Conservation (phyloP, 1,140 invertebrate species). For the Caenorhabditis brenneri region DNA sequence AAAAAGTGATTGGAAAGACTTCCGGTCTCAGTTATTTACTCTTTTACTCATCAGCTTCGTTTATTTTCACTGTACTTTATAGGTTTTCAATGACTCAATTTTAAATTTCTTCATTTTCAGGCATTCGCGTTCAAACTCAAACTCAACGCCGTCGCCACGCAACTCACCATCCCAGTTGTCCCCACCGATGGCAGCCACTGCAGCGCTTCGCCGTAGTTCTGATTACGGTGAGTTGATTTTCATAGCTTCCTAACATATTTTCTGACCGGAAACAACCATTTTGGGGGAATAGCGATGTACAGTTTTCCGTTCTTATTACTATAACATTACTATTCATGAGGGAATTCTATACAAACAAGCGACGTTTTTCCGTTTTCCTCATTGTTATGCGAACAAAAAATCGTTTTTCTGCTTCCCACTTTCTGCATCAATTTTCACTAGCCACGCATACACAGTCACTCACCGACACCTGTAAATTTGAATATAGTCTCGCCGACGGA, state of each 20-base stretch:
- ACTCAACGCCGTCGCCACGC: constrained; percentile 32
- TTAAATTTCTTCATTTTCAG: not conserved
- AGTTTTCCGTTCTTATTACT: not conserved
- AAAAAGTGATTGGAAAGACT: constrained; percentile 15
- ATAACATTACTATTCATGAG: constrained; percentile 10
- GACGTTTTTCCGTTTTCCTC: not conserved
- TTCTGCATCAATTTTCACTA: constrained; percentile 7
- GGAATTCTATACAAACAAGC: constrained; percentile 18
- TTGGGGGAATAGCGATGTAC: not conserved
- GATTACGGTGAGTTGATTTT: constrained; percentile 25
- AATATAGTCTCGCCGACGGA: not conserved
- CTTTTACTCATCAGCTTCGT: constrained; percentile 21
- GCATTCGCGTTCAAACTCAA: constrained; percentile 20
- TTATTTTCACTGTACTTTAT: not conserved
- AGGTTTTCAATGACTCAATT: not conserved
- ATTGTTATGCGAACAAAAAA: constrained; percentile 10
- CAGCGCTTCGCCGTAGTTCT: constrained; percentile 26
- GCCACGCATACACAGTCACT: not conserved
- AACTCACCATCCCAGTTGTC: constrained; percentile 31
- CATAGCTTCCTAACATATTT: not conserved
- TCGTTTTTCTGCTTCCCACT: not conserved
- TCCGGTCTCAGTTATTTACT: constrained; percentile 13
- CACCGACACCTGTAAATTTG: constrained; percentile 29
- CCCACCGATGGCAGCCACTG: constrained; percentile 38
- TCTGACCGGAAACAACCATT: not conserved